Percentiles rank a stretch among this genome's conserved stretches.
Conservation (phyloP, 1,140 invertebrate species). For the Mizuhopecten yessoensis region DNA sequence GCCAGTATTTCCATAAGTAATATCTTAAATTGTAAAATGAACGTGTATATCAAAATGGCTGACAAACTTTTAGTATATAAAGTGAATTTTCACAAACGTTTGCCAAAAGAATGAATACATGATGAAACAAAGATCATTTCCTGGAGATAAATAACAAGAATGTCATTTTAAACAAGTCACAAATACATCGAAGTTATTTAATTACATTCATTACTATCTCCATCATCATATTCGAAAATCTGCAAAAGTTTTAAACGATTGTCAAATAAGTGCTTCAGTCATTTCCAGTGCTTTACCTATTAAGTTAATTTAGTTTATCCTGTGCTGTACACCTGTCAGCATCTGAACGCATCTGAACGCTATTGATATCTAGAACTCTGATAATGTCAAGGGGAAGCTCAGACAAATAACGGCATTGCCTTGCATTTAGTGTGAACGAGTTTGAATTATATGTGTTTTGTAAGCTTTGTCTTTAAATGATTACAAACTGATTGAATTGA, state of each 20-base stretch:
- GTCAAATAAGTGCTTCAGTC: background rate
- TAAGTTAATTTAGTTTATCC: background rate
- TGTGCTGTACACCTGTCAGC: no score
- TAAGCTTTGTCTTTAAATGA: background rate
- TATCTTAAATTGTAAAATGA: no score
- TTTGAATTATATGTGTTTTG: no score
- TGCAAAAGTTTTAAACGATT: background rate
- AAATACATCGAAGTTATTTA: no score
- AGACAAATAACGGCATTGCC: background rate
- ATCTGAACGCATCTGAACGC: no score
- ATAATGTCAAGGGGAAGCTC: no score
- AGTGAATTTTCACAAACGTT: no score
- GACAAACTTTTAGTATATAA: background rate
- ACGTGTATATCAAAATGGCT: background rate
- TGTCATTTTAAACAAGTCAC: no score
- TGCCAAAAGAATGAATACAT: no score
- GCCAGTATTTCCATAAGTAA: background rate
- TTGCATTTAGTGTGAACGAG: background rate
- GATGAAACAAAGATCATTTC: background rate
- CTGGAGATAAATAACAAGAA: background rate
- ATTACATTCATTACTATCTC: background rate
- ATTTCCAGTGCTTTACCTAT: background rate
- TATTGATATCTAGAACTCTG: no score
- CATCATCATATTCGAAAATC: background rate
- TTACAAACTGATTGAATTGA: no score